These are phyloP conservation scores for Lemur catta DNA, from an alignment of 2,797 vertebrate genomes.

Conservation along the genomic window DNA sequence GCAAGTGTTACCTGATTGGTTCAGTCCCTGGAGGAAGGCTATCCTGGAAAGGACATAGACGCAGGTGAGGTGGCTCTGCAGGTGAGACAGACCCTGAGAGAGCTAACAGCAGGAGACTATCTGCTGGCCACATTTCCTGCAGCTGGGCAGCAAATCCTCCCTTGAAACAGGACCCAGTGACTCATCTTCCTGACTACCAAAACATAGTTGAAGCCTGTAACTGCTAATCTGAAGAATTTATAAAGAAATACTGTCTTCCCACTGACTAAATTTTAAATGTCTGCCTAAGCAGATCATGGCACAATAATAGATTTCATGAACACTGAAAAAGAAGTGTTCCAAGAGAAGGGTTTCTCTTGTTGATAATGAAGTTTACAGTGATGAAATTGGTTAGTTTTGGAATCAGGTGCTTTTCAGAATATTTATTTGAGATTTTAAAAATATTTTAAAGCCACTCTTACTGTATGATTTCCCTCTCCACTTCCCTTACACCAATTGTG, in stretches of 20 bases:
- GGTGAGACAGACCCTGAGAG: neutral
- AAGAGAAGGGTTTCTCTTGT: neutral
- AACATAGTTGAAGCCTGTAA: neutral
- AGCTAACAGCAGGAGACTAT: neutral
- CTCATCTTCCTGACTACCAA: neutral
- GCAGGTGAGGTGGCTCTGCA: neutral
- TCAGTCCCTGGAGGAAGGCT: neutral
- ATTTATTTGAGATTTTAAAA: constrained; percentile 29
- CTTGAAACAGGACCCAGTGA: neutral
- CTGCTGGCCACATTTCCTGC: neutral
- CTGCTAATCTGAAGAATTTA: neutral
- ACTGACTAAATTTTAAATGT: neutral
- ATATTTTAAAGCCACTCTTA: neutral
- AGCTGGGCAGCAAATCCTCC: neutral
- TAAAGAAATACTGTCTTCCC: neutral
- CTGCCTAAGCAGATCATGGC: neutral
- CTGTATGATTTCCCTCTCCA: neutral
- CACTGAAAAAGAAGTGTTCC: neutral
- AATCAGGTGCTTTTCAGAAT: constrained; percentile 17
- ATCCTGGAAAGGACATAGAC: neutral
- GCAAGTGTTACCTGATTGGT: neutral
- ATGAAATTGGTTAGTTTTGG: constrained; percentile 22
- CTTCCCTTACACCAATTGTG: neutral
- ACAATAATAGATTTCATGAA: neutral
- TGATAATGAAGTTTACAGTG: neutral